Evolutionary conservation across 2,113 vertebrate species (phyloP), one percentile per base, ranked within the genome.

Genomic region (Otis tarda): DNA sequence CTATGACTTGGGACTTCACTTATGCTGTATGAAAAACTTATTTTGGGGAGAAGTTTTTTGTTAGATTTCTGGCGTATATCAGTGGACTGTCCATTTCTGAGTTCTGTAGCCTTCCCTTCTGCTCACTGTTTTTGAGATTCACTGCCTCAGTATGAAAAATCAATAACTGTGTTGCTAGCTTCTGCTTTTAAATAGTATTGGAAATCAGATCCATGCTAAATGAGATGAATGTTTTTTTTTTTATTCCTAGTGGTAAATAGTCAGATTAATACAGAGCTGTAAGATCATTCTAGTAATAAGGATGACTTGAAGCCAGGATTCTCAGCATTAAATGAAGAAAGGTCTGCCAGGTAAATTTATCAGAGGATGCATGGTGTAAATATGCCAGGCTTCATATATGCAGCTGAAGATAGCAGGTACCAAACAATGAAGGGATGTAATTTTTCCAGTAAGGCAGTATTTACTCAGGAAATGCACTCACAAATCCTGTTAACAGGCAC

Each of bases 391-490:
- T 91, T 89, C 73, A 65, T 90, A 74, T 67, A 49, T 33, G 11
- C 43, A 81, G 45, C n/a, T 88, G 33, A 87, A 41, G 33, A 21
- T 68, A 79, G 70, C 2, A 5, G 64, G 67, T 89, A 91, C 41
- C 56, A 95, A 93, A 96, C 95, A 96, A 92, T 96, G 74, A 94
- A 88, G 68, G 89, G 93, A 73, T 94, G 61, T 91, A 74, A 45
- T 77, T 85, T 79, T 95, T 83, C 63, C 91, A 83, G 73, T 57
- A 33, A 90, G 53, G 80, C 63, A 65, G 73, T 76, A 65, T 81
- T 61, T 91, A 63, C 60, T 97, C 83, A 95, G 96, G 96, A 97
- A 97, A 68, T 94, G 75, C 9, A 24, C 91, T 94, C 84, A 89
- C 67, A 90, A 59, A 81, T 92, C 80, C 80, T 94, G 74, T 80